Evolutionary conservation across 2,113 vertebrate species (phyloP), one percentile per base, ranked within the genome.

Genomic region (Pteruthius melanotis): DNA sequence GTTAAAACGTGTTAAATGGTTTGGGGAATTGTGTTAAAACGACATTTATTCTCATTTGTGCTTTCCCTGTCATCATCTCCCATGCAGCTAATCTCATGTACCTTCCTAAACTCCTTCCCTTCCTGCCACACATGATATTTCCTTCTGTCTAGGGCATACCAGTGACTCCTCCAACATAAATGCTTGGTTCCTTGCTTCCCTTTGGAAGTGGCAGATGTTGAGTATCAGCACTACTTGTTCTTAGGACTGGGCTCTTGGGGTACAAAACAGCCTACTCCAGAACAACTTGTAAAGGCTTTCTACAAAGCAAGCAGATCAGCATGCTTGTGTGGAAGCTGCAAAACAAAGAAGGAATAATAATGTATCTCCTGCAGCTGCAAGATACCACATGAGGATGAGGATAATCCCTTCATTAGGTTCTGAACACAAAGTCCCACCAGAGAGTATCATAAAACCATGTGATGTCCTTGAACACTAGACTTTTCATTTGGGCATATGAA

Each of bases 351-450:
- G 63, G 42, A 75, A 71, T 49, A 66, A 92, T 49, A 80, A 66
- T 21, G 0, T 44, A 74, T 90, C 42, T 92, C 68, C 56, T 52
- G 64, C 68, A 84, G 52, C 33, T 95, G 88, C 69, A 84, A 93
- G 87, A 87, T 68, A 71, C 52, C 72, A 61, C 79, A 82, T 68
- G 44, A 89, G 88, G 64, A 79, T 90, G 76, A 57, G 23, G 35
- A 84, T 92, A 95, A 93, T 87, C 90, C 71, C 37, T 78, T 95
- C 83, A 87, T 93, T 92, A 88, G 56, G 27, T 75, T 94, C 64
- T 64, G 65, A 93, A 71, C 64, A 83, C n/a, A 24, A 71, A 92
- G 47, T 76, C 31, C 27, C 71, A 90, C 68, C 31, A 78, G 72
- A 70, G 56, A 78, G 52, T 68, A 53, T 65, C 49, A 79, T 87